These are phyloP conservation scores for Ectemnius lituratus DNA, from an alignment of 2,888 invertebrate genomes.

Conservation along the genomic window DNA sequence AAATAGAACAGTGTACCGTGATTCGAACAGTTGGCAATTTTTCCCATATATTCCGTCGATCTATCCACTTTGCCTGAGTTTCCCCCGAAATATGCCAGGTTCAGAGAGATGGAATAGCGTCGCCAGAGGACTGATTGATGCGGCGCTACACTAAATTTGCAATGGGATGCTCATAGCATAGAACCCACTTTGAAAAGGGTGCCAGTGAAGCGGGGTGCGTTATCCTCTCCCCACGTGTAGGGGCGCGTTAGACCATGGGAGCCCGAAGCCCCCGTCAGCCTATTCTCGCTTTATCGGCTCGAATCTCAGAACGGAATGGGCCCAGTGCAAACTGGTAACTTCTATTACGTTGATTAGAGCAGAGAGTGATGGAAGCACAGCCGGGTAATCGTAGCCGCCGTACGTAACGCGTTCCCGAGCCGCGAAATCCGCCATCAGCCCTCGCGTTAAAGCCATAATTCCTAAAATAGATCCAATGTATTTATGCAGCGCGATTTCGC, in stretches of 20 bases:
- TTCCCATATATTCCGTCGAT: too few species aligned
- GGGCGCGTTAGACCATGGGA: constrained; percentile 30
- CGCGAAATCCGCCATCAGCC: constrained; percentile 32
- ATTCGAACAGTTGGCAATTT: too few species aligned
- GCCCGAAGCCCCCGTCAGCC: constrained; percentile 20
- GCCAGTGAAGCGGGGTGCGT: constrained; percentile 49
- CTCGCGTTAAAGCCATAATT: constrained; percentile 31
- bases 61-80: too few species aligned
- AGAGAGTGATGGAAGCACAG: constrained; percentile 30
- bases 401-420: constrained; percentile 17
- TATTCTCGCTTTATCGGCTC: constrained; percentile 51
- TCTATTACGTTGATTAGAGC: neutral
- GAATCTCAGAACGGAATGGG: constrained; percentile 48
- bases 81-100: too few species aligned
- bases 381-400: constrained; percentile 45
- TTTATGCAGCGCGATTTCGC: constrained; percentile 5
- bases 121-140: neutral
- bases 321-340: constrained; percentile 52
- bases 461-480: constrained; percentile 5
- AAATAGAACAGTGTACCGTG: too few species aligned
- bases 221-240: constrained; percentile 46
- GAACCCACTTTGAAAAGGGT: constrained; percentile 30
- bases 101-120: too few species aligned
- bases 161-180: constrained; percentile 33
- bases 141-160: constrained; percentile 50